Percentiles rank a stretch among this genome's conserved stretches.
These are phyloP conservation scores for Hipparchia sbordonii DNA, from an alignment of 2,888 invertebrate species.

Conservation along the genomic window DNA sequence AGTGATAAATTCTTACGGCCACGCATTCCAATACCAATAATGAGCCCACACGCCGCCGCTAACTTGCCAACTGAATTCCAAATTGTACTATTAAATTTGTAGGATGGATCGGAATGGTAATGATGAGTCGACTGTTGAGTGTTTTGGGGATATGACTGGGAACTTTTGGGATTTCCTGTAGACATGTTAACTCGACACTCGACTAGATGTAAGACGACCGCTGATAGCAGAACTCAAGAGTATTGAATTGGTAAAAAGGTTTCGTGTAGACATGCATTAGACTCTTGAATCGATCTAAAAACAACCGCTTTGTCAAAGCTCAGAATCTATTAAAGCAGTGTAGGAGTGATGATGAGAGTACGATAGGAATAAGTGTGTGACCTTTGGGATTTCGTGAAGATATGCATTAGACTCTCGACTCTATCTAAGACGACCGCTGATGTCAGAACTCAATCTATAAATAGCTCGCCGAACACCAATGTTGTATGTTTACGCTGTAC, in stretches of 20 bases:
- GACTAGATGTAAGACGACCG: not conserved
- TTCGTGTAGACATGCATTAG: not conserved
- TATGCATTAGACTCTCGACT: constrained; percentile 55
- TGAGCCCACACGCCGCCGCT: constrained; percentile 15
- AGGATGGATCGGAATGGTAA: not conserved
- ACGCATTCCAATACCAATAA: constrained; percentile 20
- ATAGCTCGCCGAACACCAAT: constrained; percentile 68
- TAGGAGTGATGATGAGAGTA: not conserved
- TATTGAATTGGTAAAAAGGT: not conserved
- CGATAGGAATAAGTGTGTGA: constrained; percentile 26
- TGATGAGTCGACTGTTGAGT: not conserved
- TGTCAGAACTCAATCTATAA: constrained; percentile 64
- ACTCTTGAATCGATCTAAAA: too few species aligned
- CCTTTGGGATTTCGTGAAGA: constrained; percentile 54
- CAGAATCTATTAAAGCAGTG: too few species aligned
- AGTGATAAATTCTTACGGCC: constrained; percentile 22
- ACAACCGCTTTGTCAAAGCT: too few species aligned
- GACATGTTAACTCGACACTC: not conserved
- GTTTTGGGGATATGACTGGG: not conserved
- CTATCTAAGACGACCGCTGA: constrained; percentile 61
- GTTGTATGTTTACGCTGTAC: constrained; percentile 76
- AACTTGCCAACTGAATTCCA: constrained; percentile 5
- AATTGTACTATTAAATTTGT: constrained; percentile 11
- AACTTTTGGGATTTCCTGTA: not conserved
- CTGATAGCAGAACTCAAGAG: too few species aligned